Evolutionary conservation across 2,113 vertebrate species (phyloP).

Genomic region (Spermophilus dauricus): DNA sequence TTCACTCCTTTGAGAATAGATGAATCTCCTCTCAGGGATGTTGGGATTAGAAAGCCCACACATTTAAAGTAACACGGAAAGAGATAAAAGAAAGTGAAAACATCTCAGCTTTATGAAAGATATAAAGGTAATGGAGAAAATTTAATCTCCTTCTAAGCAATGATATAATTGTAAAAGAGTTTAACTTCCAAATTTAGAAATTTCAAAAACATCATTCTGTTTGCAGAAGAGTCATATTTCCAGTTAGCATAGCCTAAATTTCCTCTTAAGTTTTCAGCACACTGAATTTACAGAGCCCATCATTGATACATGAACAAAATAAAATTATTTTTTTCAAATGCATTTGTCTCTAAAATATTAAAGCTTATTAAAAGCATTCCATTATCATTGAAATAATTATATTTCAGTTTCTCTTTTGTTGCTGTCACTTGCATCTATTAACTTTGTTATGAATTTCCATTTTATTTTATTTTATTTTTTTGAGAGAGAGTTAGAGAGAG

Average conservation of each 20-base stretch:
- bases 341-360: neutral
- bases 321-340: neutral
- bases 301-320: neutral
- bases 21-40: neutral
- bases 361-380: neutral
- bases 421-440: neutral
- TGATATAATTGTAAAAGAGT: neutral
- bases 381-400: conserved; percentile 7
- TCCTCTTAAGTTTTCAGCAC: conserved; percentile 25
- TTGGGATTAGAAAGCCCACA: neutral
- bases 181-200: conserved; percentile 24
- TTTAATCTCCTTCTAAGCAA: conserved; percentile 13
- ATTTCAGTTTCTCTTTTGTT: neutral
- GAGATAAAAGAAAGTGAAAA: conserved; percentile 36
- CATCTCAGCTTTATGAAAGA: neutral
- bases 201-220: neutral
- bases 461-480: too few relatives aligned
- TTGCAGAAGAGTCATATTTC: neutral
- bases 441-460: neutral
- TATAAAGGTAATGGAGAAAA: conserved; percentile 36
- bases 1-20: neutral
- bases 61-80: neutral
- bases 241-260: neutral
- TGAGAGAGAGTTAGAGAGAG: too few relatives aligned
- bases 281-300: conserved; percentile 20